phyloP scores from a whole-genome alignment of 1,140 invertebrate genomes.

The Lepidostoma basale region DNA sequence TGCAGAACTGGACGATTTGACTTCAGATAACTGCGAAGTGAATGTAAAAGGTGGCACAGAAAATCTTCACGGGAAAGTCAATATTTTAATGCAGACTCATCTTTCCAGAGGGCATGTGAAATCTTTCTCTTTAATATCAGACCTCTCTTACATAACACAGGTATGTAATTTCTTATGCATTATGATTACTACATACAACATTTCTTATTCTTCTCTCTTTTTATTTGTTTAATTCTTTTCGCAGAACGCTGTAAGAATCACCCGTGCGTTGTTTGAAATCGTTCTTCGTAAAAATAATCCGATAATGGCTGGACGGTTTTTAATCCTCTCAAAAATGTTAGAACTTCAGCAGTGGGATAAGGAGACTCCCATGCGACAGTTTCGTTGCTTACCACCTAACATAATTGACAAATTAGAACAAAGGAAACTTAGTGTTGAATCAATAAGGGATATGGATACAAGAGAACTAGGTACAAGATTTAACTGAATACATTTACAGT shows the following conservation, averaged over 20 bases:
- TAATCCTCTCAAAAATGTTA: slow-evolving; percentile 87
- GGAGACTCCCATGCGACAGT: slow-evolving; percentile 86
- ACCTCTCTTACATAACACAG: slow-evolving; percentile 91
- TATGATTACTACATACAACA: neutral
- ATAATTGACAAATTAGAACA: slow-evolving; percentile 84
- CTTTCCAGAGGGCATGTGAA: slow-evolving; percentile 81
- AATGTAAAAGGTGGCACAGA: slow-evolving; percentile 81
- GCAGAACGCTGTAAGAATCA: slow-evolving; percentile 89
- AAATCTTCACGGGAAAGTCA: slow-evolving; percentile 95
- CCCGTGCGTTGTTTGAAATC: slow-evolving; percentile 93
- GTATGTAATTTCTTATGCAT: slow-evolving; percentile 57
- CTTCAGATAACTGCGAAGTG: slow-evolving; percentile 75
- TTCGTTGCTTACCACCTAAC: slow-evolving; percentile 77
- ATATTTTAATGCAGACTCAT: slow-evolving; percentile 93
- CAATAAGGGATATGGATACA: slow-evolving; percentile 83
- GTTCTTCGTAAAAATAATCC: slow-evolving; percentile 88
- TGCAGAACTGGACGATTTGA: slow-evolving; percentile 82
- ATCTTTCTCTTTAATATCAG: slow-evolving; percentile 90
- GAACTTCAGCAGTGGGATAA: slow-evolving; percentile 89
- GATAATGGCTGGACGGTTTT: slow-evolving; percentile 80
- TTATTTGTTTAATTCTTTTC: slow-evolving; percentile 35
- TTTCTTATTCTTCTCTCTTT: neutral
- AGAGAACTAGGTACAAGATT: slow-evolving; percentile 89
- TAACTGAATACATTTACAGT: no score
- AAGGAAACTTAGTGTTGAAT: slow-evolving; percentile 73